Percentiles rank a stretch among this genome's conserved stretches.
These are phyloP conservation scores for Anadara kagoshimensis DNA, from an alignment of 1,140 invertebrate species.

Conservation along the genomic window DNA sequence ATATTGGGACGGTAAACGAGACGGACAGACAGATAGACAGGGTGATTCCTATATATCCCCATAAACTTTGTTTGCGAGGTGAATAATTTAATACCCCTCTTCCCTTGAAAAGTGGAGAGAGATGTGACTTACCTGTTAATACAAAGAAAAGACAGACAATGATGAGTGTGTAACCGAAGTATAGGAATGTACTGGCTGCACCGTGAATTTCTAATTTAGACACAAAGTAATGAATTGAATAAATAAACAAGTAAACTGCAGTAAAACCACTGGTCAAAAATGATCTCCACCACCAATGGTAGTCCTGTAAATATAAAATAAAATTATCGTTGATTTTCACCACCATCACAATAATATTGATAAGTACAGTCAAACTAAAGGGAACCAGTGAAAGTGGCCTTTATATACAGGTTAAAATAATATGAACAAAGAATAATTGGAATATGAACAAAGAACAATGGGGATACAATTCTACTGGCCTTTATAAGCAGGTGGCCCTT, in stretches of 20 bases:
- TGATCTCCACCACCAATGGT: slow-evolving; percentile 93
- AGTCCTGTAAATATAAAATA: slow-evolving; percentile 79
- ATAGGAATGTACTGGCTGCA: slow-evolving; percentile 94
- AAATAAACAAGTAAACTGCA: slow-evolving; percentile 96
- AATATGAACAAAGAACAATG: no score
- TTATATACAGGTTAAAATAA: no score
- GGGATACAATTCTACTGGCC: no score
- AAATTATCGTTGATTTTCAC: background rate
- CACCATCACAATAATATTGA: background rate
- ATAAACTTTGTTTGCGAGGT: no score
- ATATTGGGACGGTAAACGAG: no score
- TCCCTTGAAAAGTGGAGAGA: no score
- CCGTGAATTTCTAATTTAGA: slow-evolving; percentile 97
- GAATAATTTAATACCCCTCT: no score
- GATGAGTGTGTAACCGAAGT: slow-evolving; percentile 98
- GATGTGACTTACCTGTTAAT: slow-evolving; percentile 86
- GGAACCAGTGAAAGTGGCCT: no score
- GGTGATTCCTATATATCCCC: no score
- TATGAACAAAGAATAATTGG: no score
- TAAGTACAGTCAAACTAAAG: background rate
- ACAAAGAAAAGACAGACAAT: slow-evolving; percentile 99
- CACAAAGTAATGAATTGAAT: slow-evolving; percentile 98
- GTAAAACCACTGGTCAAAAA: slow-evolving; percentile 99
- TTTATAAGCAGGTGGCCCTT: background rate
- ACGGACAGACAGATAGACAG: no score